Percentiles rank a stretch among this genome's conserved stretches.
Evolutionary conservation across 1,140 invertebrate genomes (phyloP).

Genomic region (Fopius arisanus): DNA sequence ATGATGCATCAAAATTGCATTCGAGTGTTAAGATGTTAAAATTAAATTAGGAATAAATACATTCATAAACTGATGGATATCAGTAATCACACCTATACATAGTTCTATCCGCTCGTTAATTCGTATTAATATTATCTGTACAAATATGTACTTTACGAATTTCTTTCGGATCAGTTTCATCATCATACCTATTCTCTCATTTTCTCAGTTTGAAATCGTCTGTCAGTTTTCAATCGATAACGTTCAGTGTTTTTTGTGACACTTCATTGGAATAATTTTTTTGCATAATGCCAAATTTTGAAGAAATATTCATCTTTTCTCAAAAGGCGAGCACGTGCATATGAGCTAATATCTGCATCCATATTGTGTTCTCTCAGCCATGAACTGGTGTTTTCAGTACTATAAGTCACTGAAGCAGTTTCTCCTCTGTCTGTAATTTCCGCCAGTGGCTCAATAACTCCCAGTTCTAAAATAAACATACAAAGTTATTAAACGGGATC

Average conservation of each 20-base stretch:
- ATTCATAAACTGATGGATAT: background rate
- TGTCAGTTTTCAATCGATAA: constrained; percentile 10
- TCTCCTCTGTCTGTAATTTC: constrained; percentile 69
- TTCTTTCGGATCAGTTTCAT: too few relatives aligned
- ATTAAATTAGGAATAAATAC: background rate
- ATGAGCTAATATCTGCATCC: constrained; percentile 91
- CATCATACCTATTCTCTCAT: background rate
- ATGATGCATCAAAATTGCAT: background rate
- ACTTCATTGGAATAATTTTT: constrained; percentile 79
- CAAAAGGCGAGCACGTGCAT: constrained; percentile 81
- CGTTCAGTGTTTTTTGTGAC: constrained; percentile 9
- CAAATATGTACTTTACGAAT: too few relatives aligned
- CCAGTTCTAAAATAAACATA: constrained; percentile 46
- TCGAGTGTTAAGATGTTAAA: background rate
- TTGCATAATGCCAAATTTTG: constrained; percentile 87
- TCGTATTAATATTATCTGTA: background rate
- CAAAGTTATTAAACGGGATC: background rate
- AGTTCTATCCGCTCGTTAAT: background rate
- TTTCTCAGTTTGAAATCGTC: background rate
- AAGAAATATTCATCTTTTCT: constrained; percentile 94
- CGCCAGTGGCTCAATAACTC: constrained; percentile 67
- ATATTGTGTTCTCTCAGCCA: constrained; percentile 91
- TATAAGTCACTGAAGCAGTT: constrained; percentile 78
- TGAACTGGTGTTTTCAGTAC: constrained; percentile 90
- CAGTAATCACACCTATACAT: background rate